Percentiles rank a stretch among this genome's conserved stretches.
These are phyloP conservation scores for Halcyon malimbica DNA, from an alignment of 2,113 vertebrate species.

Conservation along the genomic window DNA sequence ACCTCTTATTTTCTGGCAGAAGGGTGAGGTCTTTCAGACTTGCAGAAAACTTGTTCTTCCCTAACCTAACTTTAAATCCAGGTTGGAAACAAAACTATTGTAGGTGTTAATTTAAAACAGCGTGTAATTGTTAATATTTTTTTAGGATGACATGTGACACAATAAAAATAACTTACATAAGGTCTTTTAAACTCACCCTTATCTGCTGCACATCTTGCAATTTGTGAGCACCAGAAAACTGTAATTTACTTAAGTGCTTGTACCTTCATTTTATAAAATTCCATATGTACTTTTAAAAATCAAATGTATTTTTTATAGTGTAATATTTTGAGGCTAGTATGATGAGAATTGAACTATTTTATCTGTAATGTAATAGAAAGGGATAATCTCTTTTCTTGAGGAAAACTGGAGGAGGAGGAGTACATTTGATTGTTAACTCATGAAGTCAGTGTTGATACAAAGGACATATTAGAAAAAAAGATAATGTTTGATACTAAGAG, in stretches of 20 bases:
- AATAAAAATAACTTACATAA: background rate
- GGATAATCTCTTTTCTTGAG: background rate
- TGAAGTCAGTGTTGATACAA: background rate
- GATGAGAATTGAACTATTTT: background rate
- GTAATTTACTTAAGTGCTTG: slow-evolving; percentile 5
- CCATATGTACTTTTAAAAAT: background rate
- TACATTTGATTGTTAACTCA: background rate
- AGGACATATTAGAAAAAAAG: background rate
- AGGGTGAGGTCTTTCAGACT: background rate
- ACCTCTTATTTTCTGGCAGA: background rate
- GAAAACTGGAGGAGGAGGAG: background rate
- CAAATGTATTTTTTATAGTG: background rate
- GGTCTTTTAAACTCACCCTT: background rate
- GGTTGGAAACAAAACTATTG: background rate
- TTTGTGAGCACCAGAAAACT: slow-evolving; percentile 10
- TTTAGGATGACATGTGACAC: background rate
- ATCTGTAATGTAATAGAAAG: background rate
- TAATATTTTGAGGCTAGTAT: background rate
- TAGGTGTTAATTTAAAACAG: background rate
- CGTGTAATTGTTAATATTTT: background rate
- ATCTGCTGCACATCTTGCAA: background rate
- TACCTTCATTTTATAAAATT: slow-evolving; percentile 24
- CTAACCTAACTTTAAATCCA: background rate
- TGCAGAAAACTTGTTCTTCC: background rate
- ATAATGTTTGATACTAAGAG: background rate